Conservation (phyloP, 2,797 vertebrate species). For the Chelon labrosus region DNA sequence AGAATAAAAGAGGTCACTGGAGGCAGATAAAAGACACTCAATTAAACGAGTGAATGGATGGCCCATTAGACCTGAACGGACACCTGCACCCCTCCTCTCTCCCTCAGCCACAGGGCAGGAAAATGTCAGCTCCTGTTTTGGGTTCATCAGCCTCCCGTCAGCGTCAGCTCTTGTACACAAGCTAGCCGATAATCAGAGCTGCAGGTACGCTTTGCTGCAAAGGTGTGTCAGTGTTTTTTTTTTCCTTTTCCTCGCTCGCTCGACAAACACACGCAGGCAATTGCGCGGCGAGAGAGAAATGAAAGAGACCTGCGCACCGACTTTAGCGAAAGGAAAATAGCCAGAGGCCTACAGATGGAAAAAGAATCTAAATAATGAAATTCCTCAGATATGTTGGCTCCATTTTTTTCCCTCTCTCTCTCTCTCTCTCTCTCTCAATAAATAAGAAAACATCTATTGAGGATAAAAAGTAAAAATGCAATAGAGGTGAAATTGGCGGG, state of each 20-base stretch:
- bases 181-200: conserved; percentile 64
- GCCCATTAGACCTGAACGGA: conserved; percentile 77
- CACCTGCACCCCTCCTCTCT: conserved; percentile 58
- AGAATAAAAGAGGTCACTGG: conserved; percentile 77
- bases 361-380: conserved; percentile 50
- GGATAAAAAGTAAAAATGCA: conserved; percentile 32
- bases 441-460: conserved; percentile 45
- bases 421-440: conserved; percentile 1
- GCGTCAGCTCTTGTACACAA: conserved; percentile 55
- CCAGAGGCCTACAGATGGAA: conserved; percentile 51
- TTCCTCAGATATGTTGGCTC: conserved; percentile 38
- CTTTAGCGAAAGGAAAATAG: conserved; percentile 48
- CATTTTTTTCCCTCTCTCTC: conserved; percentile 25
- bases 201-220: conserved; percentile 65
- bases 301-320: conserved; percentile 37
- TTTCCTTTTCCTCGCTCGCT: conserved; percentile 9
- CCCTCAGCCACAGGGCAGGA: conserved; percentile 58
- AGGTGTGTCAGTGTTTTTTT: conserved; percentile 50
- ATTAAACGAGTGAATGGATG: conserved; percentile 82
- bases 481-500: conserved; percentile 34
- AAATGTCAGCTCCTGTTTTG: conserved; percentile 69
- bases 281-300: conserved; percentile 29
- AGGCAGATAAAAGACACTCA: conserved; percentile 80
- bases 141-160: conserved; percentile 76
- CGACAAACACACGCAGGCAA: conserved; percentile 50